Percentiles rank a stretch among this genome's conserved stretches.
Conservation (phyloP, 2,113 vertebrate genomes). For the Chaetodon trifascialis region DNA sequence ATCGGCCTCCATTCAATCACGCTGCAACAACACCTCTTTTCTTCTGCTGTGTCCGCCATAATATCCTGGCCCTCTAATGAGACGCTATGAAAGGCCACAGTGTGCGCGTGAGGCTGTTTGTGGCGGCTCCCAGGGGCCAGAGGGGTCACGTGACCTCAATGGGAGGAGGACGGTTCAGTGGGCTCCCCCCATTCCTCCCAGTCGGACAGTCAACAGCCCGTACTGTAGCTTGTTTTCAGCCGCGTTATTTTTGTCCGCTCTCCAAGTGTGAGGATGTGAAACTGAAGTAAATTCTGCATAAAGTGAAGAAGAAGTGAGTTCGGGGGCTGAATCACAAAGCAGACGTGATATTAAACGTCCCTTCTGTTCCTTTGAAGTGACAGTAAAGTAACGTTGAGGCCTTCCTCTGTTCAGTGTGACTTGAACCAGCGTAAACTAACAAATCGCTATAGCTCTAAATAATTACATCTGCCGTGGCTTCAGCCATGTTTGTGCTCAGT, state of each 20-base stretch:
- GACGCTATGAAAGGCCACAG: conserved; percentile 69
- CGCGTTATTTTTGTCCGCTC: conserved; percentile 14
- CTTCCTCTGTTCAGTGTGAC: background rate
- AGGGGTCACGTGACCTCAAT: conserved; percentile 47
- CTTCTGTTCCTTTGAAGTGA: conserved; percentile 10
- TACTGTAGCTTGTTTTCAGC: conserved; percentile 45
- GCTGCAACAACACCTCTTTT: conserved; percentile 60
- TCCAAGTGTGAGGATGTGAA: conserved; percentile 36
- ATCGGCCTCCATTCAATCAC: background rate
- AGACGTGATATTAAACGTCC: conserved; percentile 5
- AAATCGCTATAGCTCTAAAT: conserved; percentile 49
- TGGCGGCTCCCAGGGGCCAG: conserved; percentile 39
- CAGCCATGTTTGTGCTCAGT: conserved; percentile 5
- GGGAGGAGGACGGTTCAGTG: conserved; percentile 41
- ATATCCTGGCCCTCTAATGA: conserved; percentile 53
- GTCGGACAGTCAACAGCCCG: conserved; percentile 45
- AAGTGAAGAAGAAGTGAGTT: conserved; percentile 3
- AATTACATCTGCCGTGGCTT: conserved; percentile 14
- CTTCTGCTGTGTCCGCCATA: conserved; percentile 43
- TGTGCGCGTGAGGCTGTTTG: conserved; percentile 47
- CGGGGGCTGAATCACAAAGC: background rate
- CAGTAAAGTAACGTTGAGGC: conserved; percentile 1
- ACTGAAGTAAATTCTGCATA: conserved; percentile 3
- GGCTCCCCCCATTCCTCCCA: conserved; percentile 30
- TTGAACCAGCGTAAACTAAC: conserved; percentile 28